A percentile compares a stretch with the other conserved stretches of the same genome.
Evolutionary conservation across 1,140 invertebrate species (phyloP).

Genomic region (Chymomyza costata): DNA sequence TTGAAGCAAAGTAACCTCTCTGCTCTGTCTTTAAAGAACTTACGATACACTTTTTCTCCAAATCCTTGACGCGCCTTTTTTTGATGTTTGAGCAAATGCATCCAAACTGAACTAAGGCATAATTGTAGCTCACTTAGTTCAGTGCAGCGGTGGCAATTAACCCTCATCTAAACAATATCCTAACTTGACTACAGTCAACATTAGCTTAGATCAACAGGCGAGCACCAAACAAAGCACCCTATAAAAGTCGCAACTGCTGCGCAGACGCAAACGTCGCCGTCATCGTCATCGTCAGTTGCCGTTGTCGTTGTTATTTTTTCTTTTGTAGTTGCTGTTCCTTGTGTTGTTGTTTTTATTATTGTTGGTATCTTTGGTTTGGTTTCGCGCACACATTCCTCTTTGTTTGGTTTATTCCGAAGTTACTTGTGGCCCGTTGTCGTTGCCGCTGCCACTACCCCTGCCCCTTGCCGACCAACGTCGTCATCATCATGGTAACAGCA

Average conservation of each 20-base stretch:
- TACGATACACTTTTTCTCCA: too few relatives aligned
- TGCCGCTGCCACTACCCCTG: too few relatives aligned
- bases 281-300: too few relatives aligned
- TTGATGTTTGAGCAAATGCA: too few relatives aligned
- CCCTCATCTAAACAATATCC: too few relatives aligned
- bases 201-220: constrained; percentile 36
- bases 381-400: constrained; percentile 52
- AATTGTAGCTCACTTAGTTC: too few relatives aligned
- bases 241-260: constrained; percentile 33
- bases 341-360: constrained; percentile 10
- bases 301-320: constrained; percentile 32
- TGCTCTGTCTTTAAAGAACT: too few relatives aligned
- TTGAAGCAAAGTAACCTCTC: too few relatives aligned
- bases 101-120: too few relatives aligned
- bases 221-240: constrained; percentile 65
- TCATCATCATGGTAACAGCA: constrained; percentile 26
- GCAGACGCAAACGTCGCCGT: constrained; percentile 6
- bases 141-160: too few relatives aligned
- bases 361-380: constrained; percentile 43
- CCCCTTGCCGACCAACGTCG: too few relatives aligned
- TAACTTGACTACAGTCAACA: constrained; percentile 17
- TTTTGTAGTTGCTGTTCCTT: constrained; percentile 23
- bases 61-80: too few relatives aligned
- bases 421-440: neutral
- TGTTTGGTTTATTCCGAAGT: constrained; percentile 50